Evolutionary conservation across 23 tunicate genomes (phyloP).

Genomic region (Pegea sp.): DNA sequence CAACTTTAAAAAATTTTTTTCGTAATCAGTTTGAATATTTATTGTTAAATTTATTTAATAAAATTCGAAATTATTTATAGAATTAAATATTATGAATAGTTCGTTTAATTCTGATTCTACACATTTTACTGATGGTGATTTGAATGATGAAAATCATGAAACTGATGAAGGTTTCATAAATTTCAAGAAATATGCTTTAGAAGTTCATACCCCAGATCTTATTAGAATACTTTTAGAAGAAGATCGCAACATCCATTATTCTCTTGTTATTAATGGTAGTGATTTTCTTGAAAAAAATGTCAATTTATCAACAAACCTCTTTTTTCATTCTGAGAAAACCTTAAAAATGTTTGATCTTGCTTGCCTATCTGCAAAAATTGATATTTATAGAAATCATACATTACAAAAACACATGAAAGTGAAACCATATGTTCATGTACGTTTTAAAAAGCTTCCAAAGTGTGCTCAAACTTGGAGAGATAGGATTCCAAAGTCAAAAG

Average conservation of each 20-base stretch:
- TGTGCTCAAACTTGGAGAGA: constrained; percentile 76
- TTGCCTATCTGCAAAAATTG: constrained; percentile 4
- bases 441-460: constrained; percentile 44
- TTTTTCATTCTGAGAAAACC: constrained; percentile 32
- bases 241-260: constrained; percentile 54
- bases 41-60: too few species aligned
- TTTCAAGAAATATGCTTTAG: constrained; percentile 20
- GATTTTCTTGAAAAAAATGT: constrained; percentile 28
- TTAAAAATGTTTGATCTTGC: constrained; percentile 22
- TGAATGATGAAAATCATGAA: background rate
- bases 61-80: background rate
- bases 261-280: constrained; percentile 27
- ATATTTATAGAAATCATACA: constrained; percentile 12
- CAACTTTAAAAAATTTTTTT: too few species aligned
- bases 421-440: constrained; percentile 37
- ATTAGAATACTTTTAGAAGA: constrained; percentile 41
- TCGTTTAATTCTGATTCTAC: background rate
- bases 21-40: too few species aligned
- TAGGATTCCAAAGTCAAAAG: constrained; percentile 67
- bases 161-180: background rate
- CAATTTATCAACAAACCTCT: constrained; percentile 17
- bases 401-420: constrained; percentile 32
- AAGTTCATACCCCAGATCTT: constrained; percentile 32
- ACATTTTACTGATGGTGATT: background rate
- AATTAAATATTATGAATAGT: background rate